Evolutionary conservation across 64 coral and sea anemone species (phyloP), one percentile per base, ranked within the genome.

Genomic region (Montipora efflorescens): DNA sequence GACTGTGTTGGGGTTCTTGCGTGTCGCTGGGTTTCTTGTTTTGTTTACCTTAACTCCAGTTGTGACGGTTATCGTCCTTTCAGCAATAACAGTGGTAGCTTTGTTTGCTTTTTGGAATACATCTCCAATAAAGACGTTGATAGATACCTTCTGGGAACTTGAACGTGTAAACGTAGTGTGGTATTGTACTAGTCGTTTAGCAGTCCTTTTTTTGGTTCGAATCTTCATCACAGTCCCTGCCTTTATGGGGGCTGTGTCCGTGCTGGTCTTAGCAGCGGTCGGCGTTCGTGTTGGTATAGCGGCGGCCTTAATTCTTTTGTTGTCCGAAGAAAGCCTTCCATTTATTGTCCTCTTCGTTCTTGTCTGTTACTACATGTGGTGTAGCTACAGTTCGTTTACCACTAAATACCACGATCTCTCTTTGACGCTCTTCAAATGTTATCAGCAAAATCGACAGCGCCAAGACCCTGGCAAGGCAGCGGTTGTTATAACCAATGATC

Each of bases 351-450:
- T 53, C 15, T 59, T 44, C 14, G 21, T 82, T 59, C 57, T 64
- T 82, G 53, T 82, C 14, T 82, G 23, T 13, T 82, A 82, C 28
- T 82, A 82, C 11, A 5, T 64, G 22, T 82, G 51, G 51, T 36
- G 53, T 44, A 82, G 57, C 57, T 82, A 82, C 55, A 82, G 80
- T 55, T 64, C 25, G 23, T 82, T 82, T 44, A 82, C 80, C 12
- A 55, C 59, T 4, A 62, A 18, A 46, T 82, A 82, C 22, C 80
- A 82, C 16, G 80, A 82, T 59, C 57, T 82, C 28, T 23, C 57
- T 11, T 10, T 82, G 7, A 1, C 57, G 10, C 12, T 82, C 23
- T 82, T 62, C 12, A 45, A 36, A 44, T 55, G 16, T 44, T 62
- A 64, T 23, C 58, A 82, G 10, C 5, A 43, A 58, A 28, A 20